These are phyloP conservation scores for Priocnemis perturbator DNA, from an alignment of 2,888 invertebrate genomes.

Conservation along the genomic window DNA sequence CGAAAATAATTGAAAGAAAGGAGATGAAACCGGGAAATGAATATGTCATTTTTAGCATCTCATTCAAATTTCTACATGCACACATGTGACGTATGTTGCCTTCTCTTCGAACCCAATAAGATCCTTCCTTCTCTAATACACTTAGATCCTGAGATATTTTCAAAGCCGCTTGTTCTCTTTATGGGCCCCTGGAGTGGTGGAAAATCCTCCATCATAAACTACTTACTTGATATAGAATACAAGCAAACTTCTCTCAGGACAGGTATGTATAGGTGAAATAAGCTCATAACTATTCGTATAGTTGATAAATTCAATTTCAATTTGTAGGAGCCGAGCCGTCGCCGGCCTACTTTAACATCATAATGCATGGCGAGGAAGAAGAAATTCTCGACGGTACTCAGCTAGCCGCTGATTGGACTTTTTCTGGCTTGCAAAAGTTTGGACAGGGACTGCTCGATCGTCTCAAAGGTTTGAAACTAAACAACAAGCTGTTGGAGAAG, in stretches of 20 bases:
- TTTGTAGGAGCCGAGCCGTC: slow-evolving; percentile 92
- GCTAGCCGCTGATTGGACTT: slow-evolving; percentile 95
- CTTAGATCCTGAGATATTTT: slow-evolving; percentile 93
- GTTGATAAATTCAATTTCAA: no score
- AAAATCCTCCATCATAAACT: slow-evolving; percentile 95
- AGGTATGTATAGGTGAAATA: slow-evolving; percentile 77
- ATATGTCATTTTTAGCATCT: no score
- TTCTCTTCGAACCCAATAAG: no score
- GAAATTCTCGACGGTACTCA: slow-evolving; percentile 94
- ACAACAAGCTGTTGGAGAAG: slow-evolving; percentile 91
- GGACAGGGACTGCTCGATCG: slow-evolving; percentile 95
- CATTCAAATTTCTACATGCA: no score
- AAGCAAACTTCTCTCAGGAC: slow-evolving; percentile 89
- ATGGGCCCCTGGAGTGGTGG: slow-evolving; percentile 99
- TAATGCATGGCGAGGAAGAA: slow-evolving; percentile 91
- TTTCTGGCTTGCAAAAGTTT: slow-evolving; percentile 95
- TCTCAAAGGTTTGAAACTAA: slow-evolving; percentile 87
- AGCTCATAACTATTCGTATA: no score
- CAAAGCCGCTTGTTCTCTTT: slow-evolving; percentile 93
- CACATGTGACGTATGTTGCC: no score
- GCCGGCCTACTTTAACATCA: slow-evolving; percentile 93
- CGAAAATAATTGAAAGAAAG: no score
- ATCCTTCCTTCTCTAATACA: neutral
- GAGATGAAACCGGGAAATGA: no score
- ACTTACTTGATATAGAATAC: slow-evolving; percentile 91